phyloP scores from a whole-genome alignment of 2,113 vertebrate genomes.

The Donacobius atricapilla region DNA sequence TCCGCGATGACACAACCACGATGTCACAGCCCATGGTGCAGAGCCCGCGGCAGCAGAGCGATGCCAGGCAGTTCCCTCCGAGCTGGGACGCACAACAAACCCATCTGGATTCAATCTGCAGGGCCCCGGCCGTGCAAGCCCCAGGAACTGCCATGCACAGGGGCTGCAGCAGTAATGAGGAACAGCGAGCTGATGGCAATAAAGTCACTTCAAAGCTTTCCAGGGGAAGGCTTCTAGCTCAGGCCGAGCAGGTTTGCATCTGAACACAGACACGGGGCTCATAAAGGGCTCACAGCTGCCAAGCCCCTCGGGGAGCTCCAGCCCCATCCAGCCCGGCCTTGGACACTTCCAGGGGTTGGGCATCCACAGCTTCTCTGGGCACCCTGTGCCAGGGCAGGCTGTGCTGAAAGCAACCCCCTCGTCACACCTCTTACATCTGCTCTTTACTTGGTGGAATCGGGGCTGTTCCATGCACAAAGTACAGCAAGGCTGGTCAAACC shows the following conservation, averaged over 20 bases:
- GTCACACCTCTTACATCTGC: rapidly evolving
- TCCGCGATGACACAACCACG: constrained; percentile 2
- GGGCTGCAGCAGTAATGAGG: constrained; percentile 46
- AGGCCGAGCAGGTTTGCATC: neutral
- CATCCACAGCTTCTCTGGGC: neutral
- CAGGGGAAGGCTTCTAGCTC: neutral
- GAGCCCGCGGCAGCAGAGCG: neutral
- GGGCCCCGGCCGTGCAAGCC: constrained; percentile 15
- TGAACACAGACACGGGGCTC: neutral
- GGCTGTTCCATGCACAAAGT: rapidly evolving
- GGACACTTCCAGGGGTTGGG: neutral
- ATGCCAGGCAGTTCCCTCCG: constrained; percentile 35
- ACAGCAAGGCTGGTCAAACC: neutral
- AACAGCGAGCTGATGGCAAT: constrained; percentile 51
- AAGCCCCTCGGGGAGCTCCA: neutral
- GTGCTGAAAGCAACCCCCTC: neutral
- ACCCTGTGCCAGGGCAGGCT: neutral
- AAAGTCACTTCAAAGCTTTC: constrained; percentile 57
- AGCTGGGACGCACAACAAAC: constrained; percentile 49
- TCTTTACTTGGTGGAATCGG: neutral
- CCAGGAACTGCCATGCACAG: neutral
- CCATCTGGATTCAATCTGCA: constrained; percentile 63
- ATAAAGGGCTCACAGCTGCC: neutral
- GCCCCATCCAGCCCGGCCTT: rapidly evolving
- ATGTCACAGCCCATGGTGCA: constrained; percentile 34